Conservation (phyloP, 2,797 vertebrate species). For the Phataginus tetradactyla region DNA sequence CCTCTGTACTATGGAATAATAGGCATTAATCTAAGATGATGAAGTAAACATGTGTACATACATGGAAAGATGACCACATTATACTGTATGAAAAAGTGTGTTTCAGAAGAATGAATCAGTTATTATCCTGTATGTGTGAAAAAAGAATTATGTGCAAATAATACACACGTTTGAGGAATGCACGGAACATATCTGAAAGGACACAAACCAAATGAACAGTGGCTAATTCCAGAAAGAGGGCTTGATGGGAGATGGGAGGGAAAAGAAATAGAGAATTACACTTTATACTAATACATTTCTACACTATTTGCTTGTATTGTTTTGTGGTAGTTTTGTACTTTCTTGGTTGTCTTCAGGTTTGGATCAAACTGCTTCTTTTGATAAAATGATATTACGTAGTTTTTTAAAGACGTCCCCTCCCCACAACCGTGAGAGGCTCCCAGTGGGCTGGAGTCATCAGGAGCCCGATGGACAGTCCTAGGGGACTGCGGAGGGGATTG, state of each 20-base stretch:
- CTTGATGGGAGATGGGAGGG: not conserved
- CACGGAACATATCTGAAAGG: not conserved
- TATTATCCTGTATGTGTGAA: not conserved
- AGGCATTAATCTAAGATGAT: not conserved
- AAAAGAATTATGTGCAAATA: not conserved
- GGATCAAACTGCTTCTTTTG: not conserved
- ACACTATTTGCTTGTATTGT: not conserved
- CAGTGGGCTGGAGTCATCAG: not conserved
- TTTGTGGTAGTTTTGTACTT: constrained; percentile 63
- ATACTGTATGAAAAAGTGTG: not conserved
- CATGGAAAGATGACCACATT: not conserved
- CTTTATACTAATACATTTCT: constrained; percentile 12
- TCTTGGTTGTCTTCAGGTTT: constrained; percentile 33
- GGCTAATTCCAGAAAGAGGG: not conserved
- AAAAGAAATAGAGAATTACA: not conserved
- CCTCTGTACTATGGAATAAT: not conserved
- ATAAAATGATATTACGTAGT: not conserved
- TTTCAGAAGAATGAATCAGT: not conserved
- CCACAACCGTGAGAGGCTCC: not conserved
- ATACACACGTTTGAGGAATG: not conserved
- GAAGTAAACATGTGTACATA: not conserved
- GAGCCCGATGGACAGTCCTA: not conserved
- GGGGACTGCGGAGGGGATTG: not conserved
- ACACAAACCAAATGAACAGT: not conserved
- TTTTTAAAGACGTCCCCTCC: not conserved